Conservation (phyloP, 2,113 vertebrate genomes). For the Cercopithecus mona region DNA sequence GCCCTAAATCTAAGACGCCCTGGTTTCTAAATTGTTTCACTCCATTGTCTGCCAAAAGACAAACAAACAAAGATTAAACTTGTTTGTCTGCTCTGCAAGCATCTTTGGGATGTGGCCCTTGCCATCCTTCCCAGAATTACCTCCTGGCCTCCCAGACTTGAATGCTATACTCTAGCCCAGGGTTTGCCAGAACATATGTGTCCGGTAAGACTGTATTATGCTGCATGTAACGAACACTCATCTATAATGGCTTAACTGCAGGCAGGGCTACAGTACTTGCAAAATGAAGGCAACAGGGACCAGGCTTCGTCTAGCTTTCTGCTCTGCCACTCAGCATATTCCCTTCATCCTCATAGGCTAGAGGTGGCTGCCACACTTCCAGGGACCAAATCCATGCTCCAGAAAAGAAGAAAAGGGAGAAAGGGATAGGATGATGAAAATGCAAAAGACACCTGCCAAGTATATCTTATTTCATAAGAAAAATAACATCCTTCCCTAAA, state of each 20-base stretch:
- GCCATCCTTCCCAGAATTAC: not conserved
- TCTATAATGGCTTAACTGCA: not conserved
- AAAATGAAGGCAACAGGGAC: not conserved
- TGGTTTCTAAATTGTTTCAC: not conserved
- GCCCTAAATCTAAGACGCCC: not conserved
- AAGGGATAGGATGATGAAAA: not conserved
- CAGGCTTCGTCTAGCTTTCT: not conserved
- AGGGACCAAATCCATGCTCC: not conserved
- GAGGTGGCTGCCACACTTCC: not conserved
- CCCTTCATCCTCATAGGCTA: not conserved
- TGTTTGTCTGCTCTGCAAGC: not conserved
- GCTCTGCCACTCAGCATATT: not conserved
- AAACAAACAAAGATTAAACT: not conserved
- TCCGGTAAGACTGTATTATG: not conserved
- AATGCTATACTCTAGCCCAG: not conserved
- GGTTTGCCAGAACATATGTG: not conserved
- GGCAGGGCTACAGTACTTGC: not conserved
- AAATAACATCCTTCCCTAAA: not conserved
- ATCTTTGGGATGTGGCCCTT: not conserved
- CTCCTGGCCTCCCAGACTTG: not conserved
- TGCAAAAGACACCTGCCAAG: not conserved
- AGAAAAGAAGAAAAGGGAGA: not conserved
- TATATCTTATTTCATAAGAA: not conserved
- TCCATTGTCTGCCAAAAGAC: not conserved
- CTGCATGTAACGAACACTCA: not conserved